phyloP scores from a whole-genome alignment of 2,888 invertebrate genomes.

The Plagodis dolabraria region DNA sequence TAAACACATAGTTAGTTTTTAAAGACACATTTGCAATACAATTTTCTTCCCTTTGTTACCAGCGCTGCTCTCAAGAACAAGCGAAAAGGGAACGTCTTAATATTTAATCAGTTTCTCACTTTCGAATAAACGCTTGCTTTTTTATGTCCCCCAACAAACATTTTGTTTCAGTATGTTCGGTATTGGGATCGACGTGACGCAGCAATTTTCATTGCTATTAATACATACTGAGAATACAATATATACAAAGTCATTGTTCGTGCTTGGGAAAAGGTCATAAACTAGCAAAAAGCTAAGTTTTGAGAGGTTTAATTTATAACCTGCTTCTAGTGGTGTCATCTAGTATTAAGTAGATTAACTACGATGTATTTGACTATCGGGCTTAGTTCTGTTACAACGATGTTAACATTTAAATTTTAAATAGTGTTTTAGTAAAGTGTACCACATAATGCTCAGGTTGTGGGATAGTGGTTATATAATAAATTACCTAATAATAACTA shows the following conservation, averaged over 20 bases:
- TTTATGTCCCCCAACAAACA: conserved; percentile 29
- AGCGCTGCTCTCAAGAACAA: conserved; percentile 4
- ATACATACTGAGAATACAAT: background rate
- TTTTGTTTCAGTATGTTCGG: conserved; percentile 14
- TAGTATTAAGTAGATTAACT: too few species aligned
- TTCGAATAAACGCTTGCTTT: conserved; percentile 40
- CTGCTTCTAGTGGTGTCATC: too few species aligned
- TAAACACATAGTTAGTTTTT: conserved; percentile 20
- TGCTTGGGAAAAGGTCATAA: background rate
- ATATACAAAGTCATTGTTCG: too few species aligned
- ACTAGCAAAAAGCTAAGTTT: background rate
- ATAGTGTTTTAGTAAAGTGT: too few species aligned
- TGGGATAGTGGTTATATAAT: too few species aligned
- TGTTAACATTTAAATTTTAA: too few species aligned
- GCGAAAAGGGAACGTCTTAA: conserved; percentile 31
- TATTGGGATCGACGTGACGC: conserved; percentile 8
- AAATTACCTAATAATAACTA: too few species aligned
- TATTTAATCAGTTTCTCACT: conserved; percentile 41
- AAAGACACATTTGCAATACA: conserved; percentile 19
- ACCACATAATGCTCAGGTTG: too few species aligned
- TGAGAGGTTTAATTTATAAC: too few species aligned
- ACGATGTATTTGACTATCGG: too few species aligned
- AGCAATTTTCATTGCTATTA: background rate
- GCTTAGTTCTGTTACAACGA: too few species aligned
- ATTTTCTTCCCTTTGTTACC: conserved; percentile 13